These are phyloP conservation scores for Sinocyclocheilus maitianheensis DNA, from an alignment of 2,113 vertebrate species.

Conservation along the genomic window DNA sequence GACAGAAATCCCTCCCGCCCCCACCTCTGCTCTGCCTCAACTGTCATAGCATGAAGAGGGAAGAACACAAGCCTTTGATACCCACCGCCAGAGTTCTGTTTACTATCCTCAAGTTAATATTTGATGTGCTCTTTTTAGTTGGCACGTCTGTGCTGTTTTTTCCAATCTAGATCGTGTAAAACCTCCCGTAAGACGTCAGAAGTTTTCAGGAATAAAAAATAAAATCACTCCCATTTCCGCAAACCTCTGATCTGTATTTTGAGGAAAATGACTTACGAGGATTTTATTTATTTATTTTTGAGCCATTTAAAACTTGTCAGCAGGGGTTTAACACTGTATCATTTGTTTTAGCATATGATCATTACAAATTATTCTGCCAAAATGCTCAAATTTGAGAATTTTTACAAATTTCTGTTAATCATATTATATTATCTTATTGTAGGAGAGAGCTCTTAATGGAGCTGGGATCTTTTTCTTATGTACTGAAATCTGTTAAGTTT, in stretches of 20 bases:
- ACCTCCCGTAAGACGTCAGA: not conserved
- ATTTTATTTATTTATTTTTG: not conserved
- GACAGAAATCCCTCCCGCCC: conserved; percentile 19
- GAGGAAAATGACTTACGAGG: not conserved
- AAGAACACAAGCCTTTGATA: conserved; percentile 49
- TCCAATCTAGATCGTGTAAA: conserved; percentile 2
- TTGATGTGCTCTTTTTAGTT: conserved; percentile 60
- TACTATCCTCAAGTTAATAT: conserved; percentile 66
- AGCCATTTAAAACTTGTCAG: not conserved
- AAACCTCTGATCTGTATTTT: conserved; percentile 24
- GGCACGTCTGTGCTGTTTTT: conserved; percentile 46
- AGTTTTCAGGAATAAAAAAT: not conserved
- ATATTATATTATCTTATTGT: no score
- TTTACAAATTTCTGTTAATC: not conserved
- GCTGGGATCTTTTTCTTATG: not conserved
- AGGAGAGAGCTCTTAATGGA: no score
- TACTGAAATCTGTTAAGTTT: not conserved
- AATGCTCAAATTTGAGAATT: not conserved
- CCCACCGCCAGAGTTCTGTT: conserved; percentile 57
- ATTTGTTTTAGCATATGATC: not conserved
- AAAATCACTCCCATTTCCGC: not conserved
- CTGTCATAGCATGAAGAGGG: conserved; percentile 46
- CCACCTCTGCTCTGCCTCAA: conserved; percentile 40
- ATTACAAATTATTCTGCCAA: not conserved
- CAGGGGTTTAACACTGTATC: not conserved